phyloP scores from a whole-genome alignment of 1,140 invertebrate species.

The Pentalonia nigronervosa region DNA sequence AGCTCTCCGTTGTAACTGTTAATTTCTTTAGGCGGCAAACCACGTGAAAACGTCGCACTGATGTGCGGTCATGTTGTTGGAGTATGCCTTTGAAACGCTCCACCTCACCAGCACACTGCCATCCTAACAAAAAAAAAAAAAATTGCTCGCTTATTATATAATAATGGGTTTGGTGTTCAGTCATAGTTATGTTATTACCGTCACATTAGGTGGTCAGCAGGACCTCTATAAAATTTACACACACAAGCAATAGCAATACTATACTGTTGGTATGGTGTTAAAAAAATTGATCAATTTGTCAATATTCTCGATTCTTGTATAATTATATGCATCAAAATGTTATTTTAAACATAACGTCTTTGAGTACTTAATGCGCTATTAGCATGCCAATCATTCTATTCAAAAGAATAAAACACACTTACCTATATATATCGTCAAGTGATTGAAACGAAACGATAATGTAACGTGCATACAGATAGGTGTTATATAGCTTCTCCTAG shows the following conservation, averaged over 20 bases:
- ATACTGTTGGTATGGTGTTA: background rate
- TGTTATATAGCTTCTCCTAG: background rate
- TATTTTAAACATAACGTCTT: background rate
- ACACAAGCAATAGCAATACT: too few relatives aligned
- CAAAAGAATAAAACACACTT: background rate
- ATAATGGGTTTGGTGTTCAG: background rate
- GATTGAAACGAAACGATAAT: background rate
- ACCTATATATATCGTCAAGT: background rate
- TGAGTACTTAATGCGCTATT: background rate
- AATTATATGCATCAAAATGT: background rate
- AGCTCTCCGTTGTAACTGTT: conserved; percentile 33
- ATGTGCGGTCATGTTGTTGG: background rate
- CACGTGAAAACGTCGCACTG: background rate
- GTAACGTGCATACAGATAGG: background rate
- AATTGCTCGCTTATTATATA: background rate
- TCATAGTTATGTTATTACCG: background rate
- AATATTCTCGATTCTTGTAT: background rate
- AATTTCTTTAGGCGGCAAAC: background rate
- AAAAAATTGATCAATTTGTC: conserved; percentile 19
- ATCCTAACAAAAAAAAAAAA: background rate
- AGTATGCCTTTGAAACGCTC: background rate
- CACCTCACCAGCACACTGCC: background rate
- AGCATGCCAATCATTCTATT: background rate
- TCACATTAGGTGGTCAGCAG: background rate
- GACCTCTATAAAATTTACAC: background rate